These are phyloP conservation scores for Notocelia uddmanniana DNA, from an alignment of 2,888 invertebrate species.

Conservation along the genomic window DNA sequence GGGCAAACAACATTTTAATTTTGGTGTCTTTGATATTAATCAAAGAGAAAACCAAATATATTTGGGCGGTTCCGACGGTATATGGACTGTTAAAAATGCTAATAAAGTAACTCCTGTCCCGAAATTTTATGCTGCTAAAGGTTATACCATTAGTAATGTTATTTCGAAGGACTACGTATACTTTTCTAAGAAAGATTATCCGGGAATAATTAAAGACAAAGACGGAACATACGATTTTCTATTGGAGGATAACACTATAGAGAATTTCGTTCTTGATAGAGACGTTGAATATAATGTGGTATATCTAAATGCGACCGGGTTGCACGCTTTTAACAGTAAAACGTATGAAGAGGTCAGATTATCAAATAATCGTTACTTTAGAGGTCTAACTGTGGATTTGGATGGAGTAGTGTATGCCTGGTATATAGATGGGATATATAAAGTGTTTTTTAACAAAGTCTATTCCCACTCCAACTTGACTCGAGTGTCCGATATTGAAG, in stretches of 20 bases:
- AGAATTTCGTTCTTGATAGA: constrained; percentile 72
- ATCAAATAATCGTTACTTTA: constrained; percentile 69
- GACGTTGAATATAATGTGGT: constrained; percentile 63
- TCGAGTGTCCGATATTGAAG: constrained; percentile 63
- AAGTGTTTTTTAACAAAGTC: constrained; percentile 61
- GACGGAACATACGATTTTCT: constrained; percentile 65
- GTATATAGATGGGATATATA: constrained; percentile 78
- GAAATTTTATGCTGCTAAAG: constrained; percentile 60
- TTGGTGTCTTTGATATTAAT: constrained; percentile 74
- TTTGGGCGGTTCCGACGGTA: constrained; percentile 73
- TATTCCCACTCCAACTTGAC: constrained; percentile 63
- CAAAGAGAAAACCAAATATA: constrained; percentile 69
- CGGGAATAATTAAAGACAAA: constrained; percentile 66
- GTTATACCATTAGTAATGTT: constrained; percentile 65
- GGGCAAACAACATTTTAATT: constrained; percentile 61
- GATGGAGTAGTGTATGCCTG: constrained; percentile 70
- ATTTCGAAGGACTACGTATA: constrained; percentile 70
- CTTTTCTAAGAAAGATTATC: constrained; percentile 62
- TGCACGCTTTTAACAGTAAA: constrained; percentile 61
- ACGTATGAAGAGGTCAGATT: constrained; percentile 58
- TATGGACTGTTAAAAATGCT: constrained; percentile 63
- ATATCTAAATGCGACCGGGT: constrained; percentile 65
- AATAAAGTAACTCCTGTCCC: constrained; percentile 43
- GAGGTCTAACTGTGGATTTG: constrained; percentile 71
- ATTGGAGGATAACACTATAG: constrained; percentile 61